Evolutionary conservation across 2,888 invertebrate species (phyloP), one percentile per base, ranked within the genome.

Genomic region (Latrodectus elegans): DNA sequence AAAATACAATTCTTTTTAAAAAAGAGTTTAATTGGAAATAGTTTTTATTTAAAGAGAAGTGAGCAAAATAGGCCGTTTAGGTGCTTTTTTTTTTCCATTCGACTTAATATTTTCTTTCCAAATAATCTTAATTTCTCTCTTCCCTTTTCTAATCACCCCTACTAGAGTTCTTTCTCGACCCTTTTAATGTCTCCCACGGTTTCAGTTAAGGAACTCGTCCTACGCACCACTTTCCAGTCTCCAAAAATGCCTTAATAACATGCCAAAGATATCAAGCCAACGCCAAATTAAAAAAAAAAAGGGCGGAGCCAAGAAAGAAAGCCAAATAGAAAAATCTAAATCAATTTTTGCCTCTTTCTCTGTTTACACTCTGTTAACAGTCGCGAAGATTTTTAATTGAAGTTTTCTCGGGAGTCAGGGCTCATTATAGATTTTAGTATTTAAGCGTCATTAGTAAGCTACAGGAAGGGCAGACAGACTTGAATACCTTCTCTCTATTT

Each of bases 371-470:
- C 72, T n/a, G 15, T 49, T 49, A 12, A 11, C 68, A 38, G 52
- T 49, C 51, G 51, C 71, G 72, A 67, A 64, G 76, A 55, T 71
- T 80, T 87, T 81, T 87, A 87, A 87, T 87, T 87, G 86, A 87
- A 87, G 81, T 77, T 81, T 60, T 71, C 81, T 75, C 49, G 67
- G 52, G 52, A 15, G 12, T 38, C 75, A 49, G 67, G 68, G 81
- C 76, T 87, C 86, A 81, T 87, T 87, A 87, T 81, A 72, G 86
- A 82, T 81, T 82, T 87, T 87, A 76, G 77, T 72, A 82, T 87
- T 87, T 81, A 87, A 87, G 81, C 65, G 75, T 85, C 79, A 70
- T 85, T 85, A 85, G 82, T 75, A 75, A 70, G 65, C 68, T 74
- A 70, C 17, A 75, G 73, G 74, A 74, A 81, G 38, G 74, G 15